Base-by-base conservation (phyloP, 1,140 invertebrate genomes). In the Harpegnathos saltator region DNA sequence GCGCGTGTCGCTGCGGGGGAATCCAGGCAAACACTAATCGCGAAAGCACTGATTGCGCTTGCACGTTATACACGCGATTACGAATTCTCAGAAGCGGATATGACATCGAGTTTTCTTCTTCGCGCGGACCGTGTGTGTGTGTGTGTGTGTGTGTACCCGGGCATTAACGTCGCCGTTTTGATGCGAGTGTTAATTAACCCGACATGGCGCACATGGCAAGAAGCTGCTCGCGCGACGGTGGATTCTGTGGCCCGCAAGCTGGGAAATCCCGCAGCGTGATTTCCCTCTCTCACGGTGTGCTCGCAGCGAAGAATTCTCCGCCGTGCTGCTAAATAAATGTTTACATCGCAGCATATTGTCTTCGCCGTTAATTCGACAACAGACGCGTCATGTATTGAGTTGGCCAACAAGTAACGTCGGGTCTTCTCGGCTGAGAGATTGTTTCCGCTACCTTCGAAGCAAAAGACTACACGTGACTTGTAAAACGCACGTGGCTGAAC, bases 161-260 rank as follows among this genome's bases (percentile, higher is more conserved):
- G 7, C 15, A 44, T 78, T 78, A 78, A 80, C 65, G 17, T 44
- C 29, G 56, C 22, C 52, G 9, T 59, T 66, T 77, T 29, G 38
- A 78, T 58, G 22, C 24, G 52, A 7, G 33, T 29, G 52, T 29
- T 58, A 71, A 80, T 80, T 80, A 80, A 69, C 22, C n/a, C 54
- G 22, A 69, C n/a, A n/a, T n/a, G n/a, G n/a, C 1, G 3, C 33
- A 26, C 22, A 26, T 48, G 48, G 17, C 50, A 12, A 69, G 48
- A 44, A 44, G 38, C 29, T n/a, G n/a, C n/a, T 52, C 58, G n/a
- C n/a, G n/a, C 3, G 3, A 19, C 66, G 54, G 24, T 11, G 54
- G 15, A 54, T 66, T 33, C 50, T 54, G 52, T 14, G 48, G 33
- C 29, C 29, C 24, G n/a, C 38, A 0, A 69, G 66, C 11, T 14